Evolutionary conservation across 2,888 invertebrate genomes (phyloP), one percentile per base, ranked within the genome.

Genomic region (Caenorhabditis sp.): DNA sequence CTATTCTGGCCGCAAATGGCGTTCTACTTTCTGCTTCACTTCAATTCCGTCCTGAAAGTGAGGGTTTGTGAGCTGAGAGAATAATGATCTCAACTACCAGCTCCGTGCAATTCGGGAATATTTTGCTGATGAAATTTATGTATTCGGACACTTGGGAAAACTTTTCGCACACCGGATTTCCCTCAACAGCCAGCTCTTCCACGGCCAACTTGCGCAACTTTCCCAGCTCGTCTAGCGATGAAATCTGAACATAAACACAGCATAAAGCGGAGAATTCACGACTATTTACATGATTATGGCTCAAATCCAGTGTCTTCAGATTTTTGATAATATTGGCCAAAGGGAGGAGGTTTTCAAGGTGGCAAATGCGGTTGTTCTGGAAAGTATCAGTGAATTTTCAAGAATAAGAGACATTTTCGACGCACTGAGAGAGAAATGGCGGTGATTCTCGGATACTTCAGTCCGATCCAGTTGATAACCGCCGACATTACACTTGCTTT

Each of bases 401-500:
- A 13, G 20, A 32, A 22, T 11, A 3, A 13, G 20, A 2, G 11
- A 32, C 15, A 6, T 17, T 41, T 43, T n/a, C n/a, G n/a, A n/a
- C n/a, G n/a, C n/a, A 63, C 65, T 3, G 86, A 45, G 27, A 84
- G 68, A 22, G 39, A 62, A 20, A 88, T 68, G n/a, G 81, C 83
- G 15, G 74, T 59, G 5, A 87, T 77, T 6, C 62, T 68, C 8
- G 81, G 70, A 71, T 78, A 88, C 48, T 80, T 70, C 20, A 63
- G 66, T 48, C 82, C 83, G 32, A 87, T 83, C 41, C 81, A 55
- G 32, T 87, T 79, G 7, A 81, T 37, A 24, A 87, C 83, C 6
- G 78, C 65, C 17, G 87, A 50, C 78, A 87, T 81, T 13, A 88
- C 85, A 41, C 82, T 82, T 56, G 79, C 83, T 32, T 85, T 83